Base-by-base conservation (phyloP, 2,113 vertebrate genomes). In the Nothocercus nigrocapillus region DNA sequence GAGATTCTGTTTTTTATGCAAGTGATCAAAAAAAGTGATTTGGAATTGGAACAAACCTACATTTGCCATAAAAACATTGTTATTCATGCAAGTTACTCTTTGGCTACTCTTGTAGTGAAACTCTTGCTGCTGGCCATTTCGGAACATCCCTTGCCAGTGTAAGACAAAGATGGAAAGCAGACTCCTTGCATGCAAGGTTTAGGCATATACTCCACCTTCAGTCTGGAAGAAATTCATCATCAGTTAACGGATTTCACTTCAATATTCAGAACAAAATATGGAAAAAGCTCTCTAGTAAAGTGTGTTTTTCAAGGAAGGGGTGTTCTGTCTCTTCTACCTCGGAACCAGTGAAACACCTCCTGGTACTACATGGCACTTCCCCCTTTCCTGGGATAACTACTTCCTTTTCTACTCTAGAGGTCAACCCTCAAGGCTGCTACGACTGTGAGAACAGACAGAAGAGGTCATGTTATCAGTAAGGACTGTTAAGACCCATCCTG, bases 91-190 rank as follows among this genome's bases (percentile, higher is more conserved):
- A 90, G 72, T 68, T 93, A 86, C 62, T 93, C 82, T 85, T 85
- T 76, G 81, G 95, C 85, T 91, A 45, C 75, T 83, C 89, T 10
- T 19, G 38, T 13, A 82, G 62, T 36, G 66, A 95, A 69, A 89
- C 75, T 85, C 93, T 86, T 63, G 86, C 92, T 92, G 92, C 94
- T 90, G 83, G 90, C 86, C 86, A 69, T 76, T 87, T 92, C 44
- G 64, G 69, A 7, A 42, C 13, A 18, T 38, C 74, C 84, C 59
- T 80, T 79, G 49, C 86, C 67, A 85, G 28, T 10, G 9, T 8
- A 42, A 58, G 72, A 38, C 34, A 88, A 64, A 91, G 67, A 58
- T 54, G 56, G 72, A 92, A 96, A 92, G 84, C 34, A 87, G 82
- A 91, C 47, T 91, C 80, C n/a, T 53, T 28, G 78, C 1, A 3